Evolutionary conservation across 2,888 invertebrate species (phyloP), one percentile per base, ranked within the genome.

Genomic region (Saturnia japonica): DNA sequence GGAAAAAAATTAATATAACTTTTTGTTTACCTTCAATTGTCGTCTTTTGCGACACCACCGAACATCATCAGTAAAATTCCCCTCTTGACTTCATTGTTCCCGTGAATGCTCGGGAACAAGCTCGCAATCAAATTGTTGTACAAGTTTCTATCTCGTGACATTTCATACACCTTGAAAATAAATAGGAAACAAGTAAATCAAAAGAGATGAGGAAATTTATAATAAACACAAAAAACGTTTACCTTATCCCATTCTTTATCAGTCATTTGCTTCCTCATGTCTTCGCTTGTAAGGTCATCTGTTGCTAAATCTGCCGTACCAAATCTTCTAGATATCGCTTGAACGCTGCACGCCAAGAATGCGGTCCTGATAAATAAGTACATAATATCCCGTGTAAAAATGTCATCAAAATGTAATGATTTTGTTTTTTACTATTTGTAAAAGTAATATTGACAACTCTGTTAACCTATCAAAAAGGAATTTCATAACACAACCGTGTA

Each of bases 31-130:
- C 96, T 94, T 99, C 99, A 47, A 96, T 92, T 0, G 99, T 99
- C 34, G 96, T 97, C n/a, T 92, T 99, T 99, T 0, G 97, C 96
- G 0, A 99, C 99, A 0, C 99, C 99, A 7, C 99, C 98, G 87
- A 99, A 99, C 78, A 99, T 87, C 97, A 99, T 99, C 54, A 99
- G 93, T 14, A 99, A 93, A 70, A 99, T 96, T 0, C 97, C 98
- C 70, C 96, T 92, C 88, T 99, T 99, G 0, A 99, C 97, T 88
- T 99, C 99, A 78, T 98, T 99, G 88, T 98, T 99, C 0, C 99
- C 99, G 83, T 99, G 99, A 78, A 99, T 97, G 62, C 99, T 97
- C 0, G 99, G 99, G 83, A 99, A 99, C 67, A 99, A 94, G 83
- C 98, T 97, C 70, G 96, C 95, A 66, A 98, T 98, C 70, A 99